Evolutionary conservation across 2,797 vertebrate species (phyloP), one percentile per base, ranked within the genome.

Genomic region (Propithecus deckenii): DNA sequence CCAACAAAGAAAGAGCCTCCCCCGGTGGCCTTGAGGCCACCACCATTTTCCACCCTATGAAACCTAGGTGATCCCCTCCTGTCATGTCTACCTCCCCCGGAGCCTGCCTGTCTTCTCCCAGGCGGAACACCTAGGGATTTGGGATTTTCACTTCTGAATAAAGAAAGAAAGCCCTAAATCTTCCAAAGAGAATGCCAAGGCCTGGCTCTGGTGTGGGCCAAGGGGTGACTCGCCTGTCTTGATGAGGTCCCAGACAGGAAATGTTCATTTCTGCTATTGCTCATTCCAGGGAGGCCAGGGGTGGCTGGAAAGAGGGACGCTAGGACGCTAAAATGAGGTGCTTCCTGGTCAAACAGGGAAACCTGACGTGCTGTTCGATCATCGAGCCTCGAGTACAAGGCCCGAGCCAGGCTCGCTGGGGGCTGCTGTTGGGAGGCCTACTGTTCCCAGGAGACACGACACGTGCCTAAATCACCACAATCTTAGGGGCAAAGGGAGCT

Each of bases 141-240:
- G 65, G 75, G 38, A 48, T 43, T 25, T 75, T 87, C 43, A 85
- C 72, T 88, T 93, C 78, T 48, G 81, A 88, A 10, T 23, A 63
- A 94, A 43, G 13, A 41, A 32, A 25, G 67, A 3, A 52, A 20
- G 12, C 76, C 69, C 72, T 35, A 32, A 32, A 35, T 91, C 52
- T 86, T 76, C 71, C 20, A n/a, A 28, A 43, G 11, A 86, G 38
- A 74, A 84, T 14, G 59, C 67, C 13, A 46, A 55, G 71, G 55
- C 43, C 50, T 4, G 4, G 65, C 41, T 61, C 43, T 4, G 3
- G 38, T 30, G 74, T 46, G 74, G 83, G 41, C 65, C 14, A 11
- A 48, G 65, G 28, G 55, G 63, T 46, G 5, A 59, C 32, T 32
- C 9, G 4, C 59, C n/a, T 2, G 1, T 71, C n/a, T 83, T 71